Base-by-base conservation (phyloP, 2,888 invertebrate genomes). In the Alloscopus bannaensis region DNA sequence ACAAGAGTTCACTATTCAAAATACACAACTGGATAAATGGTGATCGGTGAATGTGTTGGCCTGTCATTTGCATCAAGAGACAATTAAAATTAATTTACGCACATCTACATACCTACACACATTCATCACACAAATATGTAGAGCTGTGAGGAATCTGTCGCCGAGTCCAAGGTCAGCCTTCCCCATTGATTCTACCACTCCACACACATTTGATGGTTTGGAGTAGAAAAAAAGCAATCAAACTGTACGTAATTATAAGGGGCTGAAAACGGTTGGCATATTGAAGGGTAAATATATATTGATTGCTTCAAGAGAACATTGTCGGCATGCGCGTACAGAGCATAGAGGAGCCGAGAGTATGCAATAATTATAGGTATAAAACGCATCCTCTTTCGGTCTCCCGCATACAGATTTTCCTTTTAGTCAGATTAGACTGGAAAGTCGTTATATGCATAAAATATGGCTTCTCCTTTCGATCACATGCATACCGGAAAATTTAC, bases 51-150 rank as follows among this genome's bases (percentile, higher is more conserved):
- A 50, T n/a, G 50, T n/a, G 2, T 45, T 45, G 18, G 45, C 45
- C 45, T 45, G 18, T 26, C 26, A 52, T 66, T 66, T 66, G 66
- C 66, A 66, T 66, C 47, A 65, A 65, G 65, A 65, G 50, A 52
- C 66, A 66, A 66, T 66, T 66, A 66, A 66, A 66, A 66, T 66
- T 52, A 66, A 66, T 66, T 66, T 52, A 52, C 13, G n/a, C 20
- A n/a, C 18, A 42, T n/a, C 11, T 24, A 18, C 20, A 40, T 62
- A 20, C 4, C n/a, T 47, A 6, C 18, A 11, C n/a, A 11, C 55
- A 28, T 57, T n/a, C 57, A 28, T 26, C n/a, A n/a, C n/a, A n/a
- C n/a, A n/a, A n/a, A n/a, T n/a, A n/a, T n/a, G n/a, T n/a, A n/a
- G n/a, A n/a, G n/a, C n/a, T n/a, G n/a, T n/a, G 13, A 31, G 3